Percentiles rank a stretch among this genome's conserved stretches.
Conservation (phyloP, 2,113 vertebrate species). For the Tapirus terrestris region DNA sequence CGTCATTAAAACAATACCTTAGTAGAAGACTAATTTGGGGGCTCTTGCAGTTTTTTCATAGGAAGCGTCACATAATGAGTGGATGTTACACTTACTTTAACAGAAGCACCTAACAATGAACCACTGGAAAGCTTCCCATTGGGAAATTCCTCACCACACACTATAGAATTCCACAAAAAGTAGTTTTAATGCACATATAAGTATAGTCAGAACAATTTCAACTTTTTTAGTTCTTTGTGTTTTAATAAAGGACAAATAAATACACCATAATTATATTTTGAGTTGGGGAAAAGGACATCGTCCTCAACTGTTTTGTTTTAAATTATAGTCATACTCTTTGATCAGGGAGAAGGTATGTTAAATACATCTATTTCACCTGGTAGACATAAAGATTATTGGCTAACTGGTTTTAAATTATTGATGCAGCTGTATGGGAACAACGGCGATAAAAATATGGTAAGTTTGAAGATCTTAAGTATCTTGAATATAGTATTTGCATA, state of each 20-base stretch:
- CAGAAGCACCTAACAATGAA: conserved; percentile 46
- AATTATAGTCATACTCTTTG: neutral
- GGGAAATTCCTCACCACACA: neutral
- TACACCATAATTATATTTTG: neutral
- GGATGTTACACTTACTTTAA: conserved; percentile 57
- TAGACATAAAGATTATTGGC: neutral
- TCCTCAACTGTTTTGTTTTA: neutral
- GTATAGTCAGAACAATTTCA: neutral
- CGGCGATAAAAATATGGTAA: neutral
- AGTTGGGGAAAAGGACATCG: neutral
- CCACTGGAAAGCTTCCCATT: neutral
- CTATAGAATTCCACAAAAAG: neutral
- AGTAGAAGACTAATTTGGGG: conserved; percentile 44
- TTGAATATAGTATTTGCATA: neutral
- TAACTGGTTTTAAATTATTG: neutral
- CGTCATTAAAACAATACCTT: conserved; percentile 75
- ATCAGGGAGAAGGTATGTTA: neutral
- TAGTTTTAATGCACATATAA: neutral
- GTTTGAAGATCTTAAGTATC: neutral
- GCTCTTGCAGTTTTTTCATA: conserved; percentile 4
- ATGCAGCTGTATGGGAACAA: neutral
- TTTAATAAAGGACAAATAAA: conserved; percentile 2
- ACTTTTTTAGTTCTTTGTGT: neutral
- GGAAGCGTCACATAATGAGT: conserved; percentile 29
- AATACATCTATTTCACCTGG: neutral